Conservation (phyloP, 2,113 vertebrate species). For the Gasterosteus nipponicus region DNA sequence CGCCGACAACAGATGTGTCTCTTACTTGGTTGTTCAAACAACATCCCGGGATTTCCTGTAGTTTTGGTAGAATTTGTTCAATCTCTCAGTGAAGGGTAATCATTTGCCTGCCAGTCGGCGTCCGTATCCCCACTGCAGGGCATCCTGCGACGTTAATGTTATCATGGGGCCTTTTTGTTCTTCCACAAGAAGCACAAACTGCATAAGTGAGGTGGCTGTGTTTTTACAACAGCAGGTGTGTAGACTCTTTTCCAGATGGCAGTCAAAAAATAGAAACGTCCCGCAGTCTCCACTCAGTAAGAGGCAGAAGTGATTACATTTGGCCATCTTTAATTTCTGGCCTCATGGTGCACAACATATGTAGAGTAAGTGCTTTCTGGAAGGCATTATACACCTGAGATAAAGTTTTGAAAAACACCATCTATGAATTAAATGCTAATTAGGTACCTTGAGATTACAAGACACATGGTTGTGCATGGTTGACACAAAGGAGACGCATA, state of each 20-base stretch:
- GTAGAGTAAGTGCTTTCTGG: slow-evolving; percentile 24
- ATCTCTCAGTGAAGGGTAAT: slow-evolving; percentile 24
- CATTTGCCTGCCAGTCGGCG: slow-evolving; percentile 12
- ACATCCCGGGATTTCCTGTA: slow-evolving; percentile 53
- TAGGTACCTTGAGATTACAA: slow-evolving; percentile 7
- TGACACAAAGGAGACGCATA: not conserved
- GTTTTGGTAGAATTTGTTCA: slow-evolving; percentile 21
- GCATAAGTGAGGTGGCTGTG: slow-evolving; percentile 60
- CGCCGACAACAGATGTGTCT: slow-evolving; percentile 74
- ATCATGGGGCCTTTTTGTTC: slow-evolving; percentile 55
- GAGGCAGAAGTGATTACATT: slow-evolving; percentile 60
- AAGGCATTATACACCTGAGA: slow-evolving; percentile 12
- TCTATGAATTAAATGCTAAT: slow-evolving; percentile 47
- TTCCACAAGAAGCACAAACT: slow-evolving; percentile 50
- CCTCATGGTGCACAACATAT: slow-evolving; percentile 44
- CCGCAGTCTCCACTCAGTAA: slow-evolving; percentile 50
- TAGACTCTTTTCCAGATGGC: slow-evolving; percentile 66
- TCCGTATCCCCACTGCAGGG: slow-evolving; percentile 27
- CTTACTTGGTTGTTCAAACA: slow-evolving; percentile 62
- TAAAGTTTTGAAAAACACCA: slow-evolving; percentile 31
- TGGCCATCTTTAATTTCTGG: slow-evolving; percentile 58
- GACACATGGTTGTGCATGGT: slow-evolving; percentile 17
- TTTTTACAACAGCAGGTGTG: slow-evolving; percentile 79
- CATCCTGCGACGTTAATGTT: slow-evolving; percentile 28
- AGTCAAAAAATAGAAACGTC: slow-evolving; percentile 74